Conservation (phyloP, 2,113 vertebrate genomes). For the Crotalus tigris region DNA sequence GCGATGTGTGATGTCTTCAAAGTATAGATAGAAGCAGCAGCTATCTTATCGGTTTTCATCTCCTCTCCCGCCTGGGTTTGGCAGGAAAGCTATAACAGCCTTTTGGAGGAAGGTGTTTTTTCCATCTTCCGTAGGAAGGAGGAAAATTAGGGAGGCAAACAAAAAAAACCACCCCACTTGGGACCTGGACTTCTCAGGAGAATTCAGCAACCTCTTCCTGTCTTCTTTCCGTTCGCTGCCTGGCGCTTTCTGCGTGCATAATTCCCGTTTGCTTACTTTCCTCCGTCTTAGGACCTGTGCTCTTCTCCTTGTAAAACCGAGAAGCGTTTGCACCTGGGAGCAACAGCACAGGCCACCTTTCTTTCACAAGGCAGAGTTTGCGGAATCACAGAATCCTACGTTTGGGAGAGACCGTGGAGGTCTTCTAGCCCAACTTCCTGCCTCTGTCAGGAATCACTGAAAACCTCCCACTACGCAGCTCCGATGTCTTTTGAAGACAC, state of each 20-base stretch:
- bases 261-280: background rate
- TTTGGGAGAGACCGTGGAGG: background rate
- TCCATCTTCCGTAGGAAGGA: conserved; percentile 16
- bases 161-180: background rate
- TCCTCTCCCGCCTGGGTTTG: conserved; percentile 28
- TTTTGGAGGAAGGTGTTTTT: conserved; percentile 33
- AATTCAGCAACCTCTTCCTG: background rate
- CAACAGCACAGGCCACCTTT: background rate
- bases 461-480: background rate
- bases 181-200: background rate
- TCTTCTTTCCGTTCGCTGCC: too few relatives aligned
- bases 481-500: background rate
- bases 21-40: conserved; percentile 12
- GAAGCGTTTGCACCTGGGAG: background rate
- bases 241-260: accelerated
- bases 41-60: background rate
- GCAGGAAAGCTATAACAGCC: conserved; percentile 22
- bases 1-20: conserved; percentile 47
- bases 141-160: background rate
- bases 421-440: background rate
- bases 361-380: background rate
- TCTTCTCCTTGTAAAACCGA: background rate
- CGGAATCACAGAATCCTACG: background rate
- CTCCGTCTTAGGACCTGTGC: background rate
- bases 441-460: background rate